Percentiles rank a stretch among this genome's conserved stretches.
These are phyloP conservation scores for Macrotrachela quadricornifera DNA, from an alignment of 1,140 invertebrate genomes.

Conservation along the genomic window DNA sequence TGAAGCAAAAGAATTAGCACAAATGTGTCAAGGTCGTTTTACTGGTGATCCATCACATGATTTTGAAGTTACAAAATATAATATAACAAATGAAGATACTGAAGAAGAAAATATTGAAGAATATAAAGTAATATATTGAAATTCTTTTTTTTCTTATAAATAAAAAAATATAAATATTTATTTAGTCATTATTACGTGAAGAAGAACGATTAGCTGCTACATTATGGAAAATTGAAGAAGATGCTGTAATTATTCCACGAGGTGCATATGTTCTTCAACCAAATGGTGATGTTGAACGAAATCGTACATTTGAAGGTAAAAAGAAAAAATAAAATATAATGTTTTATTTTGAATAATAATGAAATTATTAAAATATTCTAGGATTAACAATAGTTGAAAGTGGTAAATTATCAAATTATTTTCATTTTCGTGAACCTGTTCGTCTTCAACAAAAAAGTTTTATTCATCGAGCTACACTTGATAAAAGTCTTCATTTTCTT, in stretches of 20 bases:
- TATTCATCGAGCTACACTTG: constrained; percentile 22
- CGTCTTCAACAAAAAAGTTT: constrained; percentile 20
- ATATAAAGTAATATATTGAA: not conserved
- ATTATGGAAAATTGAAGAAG: constrained; percentile 27
- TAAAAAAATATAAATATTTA: no score
- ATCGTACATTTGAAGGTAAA: constrained; percentile 29
- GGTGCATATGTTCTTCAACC: constrained; percentile 24
- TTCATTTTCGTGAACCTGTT: constrained; percentile 26
- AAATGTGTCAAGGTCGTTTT: constrained; percentile 23
- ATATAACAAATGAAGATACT: constrained; percentile 13
- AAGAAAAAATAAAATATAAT: not conserved
- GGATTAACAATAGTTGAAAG: constrained; percentile 26
- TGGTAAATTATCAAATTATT: constrained; percentile 27
- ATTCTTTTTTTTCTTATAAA: not conserved
- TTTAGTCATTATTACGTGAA: constrained; percentile 29
- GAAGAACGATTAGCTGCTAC: constrained; percentile 27
- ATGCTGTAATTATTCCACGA: constrained; percentile 27
- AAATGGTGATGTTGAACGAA: constrained; percentile 21
- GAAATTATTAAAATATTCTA: no score
- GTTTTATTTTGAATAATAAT: no score
- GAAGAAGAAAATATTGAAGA: constrained; percentile 26
- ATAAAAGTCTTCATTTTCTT: constrained; percentile 30
- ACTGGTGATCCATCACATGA: constrained; percentile 29
- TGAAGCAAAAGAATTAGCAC: no score
- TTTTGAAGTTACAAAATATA: constrained; percentile 26